These are phyloP conservation scores for Drosophila pachea DNA, from an alignment of 1,140 invertebrate species.

Conservation along the genomic window DNA sequence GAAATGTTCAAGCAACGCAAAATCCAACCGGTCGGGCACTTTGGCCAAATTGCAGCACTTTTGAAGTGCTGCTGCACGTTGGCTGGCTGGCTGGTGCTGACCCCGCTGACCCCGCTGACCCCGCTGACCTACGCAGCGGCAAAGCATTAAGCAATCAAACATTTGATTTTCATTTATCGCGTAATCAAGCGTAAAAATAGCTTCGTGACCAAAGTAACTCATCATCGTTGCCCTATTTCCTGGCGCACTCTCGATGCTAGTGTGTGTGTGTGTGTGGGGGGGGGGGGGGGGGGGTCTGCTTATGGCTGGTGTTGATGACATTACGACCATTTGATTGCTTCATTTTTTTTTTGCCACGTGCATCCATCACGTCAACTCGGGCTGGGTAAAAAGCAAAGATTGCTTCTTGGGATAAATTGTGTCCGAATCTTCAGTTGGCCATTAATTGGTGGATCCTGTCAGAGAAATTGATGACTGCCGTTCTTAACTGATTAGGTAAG, in stretches of 20 bases:
- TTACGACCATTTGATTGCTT: conserved; percentile 74
- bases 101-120: conserved; percentile 47
- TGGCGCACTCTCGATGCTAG: conserved; percentile 7
- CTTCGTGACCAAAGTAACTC: conserved; percentile 76
- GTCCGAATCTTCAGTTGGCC: conserved; percentile 20
- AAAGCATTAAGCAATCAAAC: conserved; percentile 74
- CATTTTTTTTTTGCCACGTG: conserved; percentile 47
- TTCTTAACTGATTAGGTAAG: conserved; percentile 25
- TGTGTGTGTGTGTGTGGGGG: conserved; percentile 17
- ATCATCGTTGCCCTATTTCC: conserved; percentile 57
- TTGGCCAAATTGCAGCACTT: conserved; percentile 69
- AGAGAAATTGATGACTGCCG: conserved; percentile 22
- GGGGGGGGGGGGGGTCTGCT: conserved; percentile 40
- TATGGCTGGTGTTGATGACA: conserved; percentile 70
- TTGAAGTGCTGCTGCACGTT: conserved; percentile 27
- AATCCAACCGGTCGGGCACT: conserved; percentile 30
- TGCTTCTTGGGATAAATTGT: conserved; percentile 14
- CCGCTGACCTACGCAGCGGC: conserved; percentile 23
- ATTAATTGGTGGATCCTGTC: conserved; percentile 36
- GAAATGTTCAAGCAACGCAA: conserved; percentile 61
- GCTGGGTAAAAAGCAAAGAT: conserved; percentile 19
- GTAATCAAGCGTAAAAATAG: conserved; percentile 77
- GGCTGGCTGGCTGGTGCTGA: conserved; percentile 31
- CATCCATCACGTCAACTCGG: conserved; percentile 37
- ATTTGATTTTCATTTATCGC: conserved; percentile 78